Evolutionary conservation across 2,113 vertebrate species (phyloP), one percentile per base, ranked within the genome.

Genomic region (Jacana jacana): DNA sequence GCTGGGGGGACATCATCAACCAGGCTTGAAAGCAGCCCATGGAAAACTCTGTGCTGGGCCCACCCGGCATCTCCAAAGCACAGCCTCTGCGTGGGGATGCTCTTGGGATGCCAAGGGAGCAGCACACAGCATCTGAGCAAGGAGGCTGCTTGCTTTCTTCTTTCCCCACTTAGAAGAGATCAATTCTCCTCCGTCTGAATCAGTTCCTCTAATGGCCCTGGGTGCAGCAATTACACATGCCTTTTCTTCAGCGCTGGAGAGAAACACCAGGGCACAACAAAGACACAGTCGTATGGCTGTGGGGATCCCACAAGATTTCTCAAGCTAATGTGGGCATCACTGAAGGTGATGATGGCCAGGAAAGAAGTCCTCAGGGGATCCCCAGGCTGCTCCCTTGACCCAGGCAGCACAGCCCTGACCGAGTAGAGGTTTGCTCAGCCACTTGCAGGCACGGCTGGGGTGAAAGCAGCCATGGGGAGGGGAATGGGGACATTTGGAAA

Each of bases 391-490:
- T 54, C 23, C 24, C 25, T 58, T 4, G 1, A 33, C 17, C 55
- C 51, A 89, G 30, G 24, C 76, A 84, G 72, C 28, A 19, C 19
- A 63, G 10, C 13, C 11, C 18, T 17, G 13, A 44, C 8, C 66
- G 55, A 71, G 18, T 30, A 55, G 52, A 71, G 51, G 2, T 25
- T 91, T 87, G 19, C 17, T 23, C 13, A 13, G 35, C 35, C 75
- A 12, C 18, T 0, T 0, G 65, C 30, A 9, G 22, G 16, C 33
- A 33, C 0, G 5, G 14, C 25, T 75, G 80, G 20, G 28, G 12
- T 66, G 55, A 51, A 75, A 46, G 57, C 22, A 52, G 51, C 19
- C 17, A 44, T 11, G 10, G 6, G 25, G 6, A 5, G 2, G 11
- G 61, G 33, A 40, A 64, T 0, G 1, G 22, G 19, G 40, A 44